phyloP scores from a whole-genome alignment of 1,140 invertebrate genomes.

The Heterodera schachtii region DNA sequence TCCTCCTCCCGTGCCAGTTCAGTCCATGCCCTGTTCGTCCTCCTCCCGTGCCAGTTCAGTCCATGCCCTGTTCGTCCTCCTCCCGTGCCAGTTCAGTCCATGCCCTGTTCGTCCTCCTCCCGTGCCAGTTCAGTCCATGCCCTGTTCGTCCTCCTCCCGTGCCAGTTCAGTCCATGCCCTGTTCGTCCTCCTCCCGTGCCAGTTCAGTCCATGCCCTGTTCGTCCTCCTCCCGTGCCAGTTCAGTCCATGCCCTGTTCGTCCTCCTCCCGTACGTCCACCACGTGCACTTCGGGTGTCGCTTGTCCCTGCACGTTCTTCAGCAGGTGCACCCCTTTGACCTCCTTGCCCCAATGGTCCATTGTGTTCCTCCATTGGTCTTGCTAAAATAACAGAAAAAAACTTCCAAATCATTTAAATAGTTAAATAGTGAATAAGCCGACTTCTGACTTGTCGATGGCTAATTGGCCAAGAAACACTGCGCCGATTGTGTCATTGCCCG shows the following conservation, averaged over 20 bases:
- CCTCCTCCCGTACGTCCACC: conserved; percentile 48
- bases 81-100: too few species aligned
- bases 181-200: too few species aligned
- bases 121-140: too few species aligned
- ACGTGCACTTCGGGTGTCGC: conserved; percentile 62
- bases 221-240: neutral
- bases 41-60: too few species aligned
- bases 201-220: neutral
- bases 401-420: neutral
- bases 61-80: too few species aligned
- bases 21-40: too few species aligned
- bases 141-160: too few species aligned
- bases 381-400: neutral
- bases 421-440: neutral
- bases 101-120: too few species aligned
- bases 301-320: conserved; percentile 49
- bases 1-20: too few species aligned
- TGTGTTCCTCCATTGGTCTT: conserved; percentile 64
- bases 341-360: conserved; percentile 63
- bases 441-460: conserved; percentile 61
- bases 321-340: conserved; percentile 58
- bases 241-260: conserved; percentile 34
- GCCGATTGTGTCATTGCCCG: conserved; percentile 63
- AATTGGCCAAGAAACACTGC: conserved; percentile 56
- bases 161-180: too few species aligned